Evolutionary conservation across 2,797 vertebrate genomes (phyloP).

Genomic region (Gila robusta): DNA sequence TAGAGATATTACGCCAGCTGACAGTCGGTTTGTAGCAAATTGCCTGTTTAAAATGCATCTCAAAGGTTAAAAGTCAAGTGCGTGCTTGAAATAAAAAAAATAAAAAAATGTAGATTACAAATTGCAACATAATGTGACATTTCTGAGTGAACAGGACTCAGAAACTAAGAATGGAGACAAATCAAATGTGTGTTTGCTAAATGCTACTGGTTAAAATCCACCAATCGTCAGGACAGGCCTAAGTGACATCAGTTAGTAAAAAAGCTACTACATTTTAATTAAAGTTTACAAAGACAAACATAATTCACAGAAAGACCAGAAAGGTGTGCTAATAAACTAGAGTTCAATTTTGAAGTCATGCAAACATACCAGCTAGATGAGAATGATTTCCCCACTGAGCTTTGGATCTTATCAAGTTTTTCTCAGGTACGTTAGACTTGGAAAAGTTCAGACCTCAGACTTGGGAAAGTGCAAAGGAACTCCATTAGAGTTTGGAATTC

Average conservation of each 20-base stretch:
- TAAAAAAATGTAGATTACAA: neutral
- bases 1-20: neutral
- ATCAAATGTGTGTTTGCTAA: too few relatives aligned
- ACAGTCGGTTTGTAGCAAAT: neutral
- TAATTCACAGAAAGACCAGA: neutral
- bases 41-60: neutral
- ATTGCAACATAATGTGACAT: neutral
- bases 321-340: neutral
- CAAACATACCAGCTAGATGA: neutral
- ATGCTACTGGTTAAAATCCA: too few relatives aligned
- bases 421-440: neutral
- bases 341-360: neutral
- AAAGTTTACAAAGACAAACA: neutral
- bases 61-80: neutral
- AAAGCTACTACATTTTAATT: neutral
- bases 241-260: too few relatives aligned
- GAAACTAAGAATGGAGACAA: neutral
- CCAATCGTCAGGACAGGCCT: too few relatives aligned
- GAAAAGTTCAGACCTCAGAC: neutral
- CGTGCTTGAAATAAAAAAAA: neutral
- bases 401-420: neutral
- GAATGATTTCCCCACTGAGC: neutral
- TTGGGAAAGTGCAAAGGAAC: neutral
- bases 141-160: neutral
- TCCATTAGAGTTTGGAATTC: neutral